Percentiles rank a stretch among this genome's conserved stretches.
Evolutionary conservation across 2,888 invertebrate species (phyloP).

Genomic region (Caenorhabditis sp.): DNA sequence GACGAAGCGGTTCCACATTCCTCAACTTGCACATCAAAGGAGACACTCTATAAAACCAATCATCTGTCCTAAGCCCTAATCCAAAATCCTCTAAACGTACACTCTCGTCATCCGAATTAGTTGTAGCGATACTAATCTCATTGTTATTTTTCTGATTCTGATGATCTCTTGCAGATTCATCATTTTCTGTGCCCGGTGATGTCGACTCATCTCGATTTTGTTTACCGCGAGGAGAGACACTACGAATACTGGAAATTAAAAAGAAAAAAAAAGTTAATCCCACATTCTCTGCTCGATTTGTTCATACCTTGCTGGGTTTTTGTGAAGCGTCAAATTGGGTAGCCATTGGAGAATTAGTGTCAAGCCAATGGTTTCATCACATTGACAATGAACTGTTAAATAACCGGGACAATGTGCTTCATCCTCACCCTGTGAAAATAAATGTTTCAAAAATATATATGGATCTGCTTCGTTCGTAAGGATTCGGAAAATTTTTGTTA

Average conservation of each 20-base stretch:
- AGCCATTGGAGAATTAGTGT: conserved; percentile 93
- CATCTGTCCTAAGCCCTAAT: no score
- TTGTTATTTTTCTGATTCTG: neutral
- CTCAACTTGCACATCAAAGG: conserved; percentile 35
- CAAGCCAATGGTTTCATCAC: conserved; percentile 75
- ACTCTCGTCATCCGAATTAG: conserved; percentile 30
- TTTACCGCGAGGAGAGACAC: conserved; percentile 61
- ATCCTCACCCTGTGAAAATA: conserved; percentile 76
- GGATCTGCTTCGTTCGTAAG: no score
- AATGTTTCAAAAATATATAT: no score
- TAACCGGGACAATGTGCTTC: conserved; percentile 86
- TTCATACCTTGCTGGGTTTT: conserved; percentile 82
- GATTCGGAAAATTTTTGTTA: no score
- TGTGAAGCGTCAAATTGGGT: conserved; percentile 86
- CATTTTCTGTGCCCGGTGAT: neutral
- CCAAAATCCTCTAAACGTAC: no score
- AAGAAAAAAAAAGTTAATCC: neutral
- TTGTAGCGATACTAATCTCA: neutral
- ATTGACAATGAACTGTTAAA: conserved; percentile 80
- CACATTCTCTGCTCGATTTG: neutral
- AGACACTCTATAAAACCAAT: conserved; percentile 25
- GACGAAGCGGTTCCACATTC: conserved; percentile 23
- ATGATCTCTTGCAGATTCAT: neutral
- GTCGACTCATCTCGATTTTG: conserved; percentile 5
- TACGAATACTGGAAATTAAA: conserved; percentile 60